Conservation (phyloP, 2,888 invertebrate species). For the Drosophila putrida region DNA sequence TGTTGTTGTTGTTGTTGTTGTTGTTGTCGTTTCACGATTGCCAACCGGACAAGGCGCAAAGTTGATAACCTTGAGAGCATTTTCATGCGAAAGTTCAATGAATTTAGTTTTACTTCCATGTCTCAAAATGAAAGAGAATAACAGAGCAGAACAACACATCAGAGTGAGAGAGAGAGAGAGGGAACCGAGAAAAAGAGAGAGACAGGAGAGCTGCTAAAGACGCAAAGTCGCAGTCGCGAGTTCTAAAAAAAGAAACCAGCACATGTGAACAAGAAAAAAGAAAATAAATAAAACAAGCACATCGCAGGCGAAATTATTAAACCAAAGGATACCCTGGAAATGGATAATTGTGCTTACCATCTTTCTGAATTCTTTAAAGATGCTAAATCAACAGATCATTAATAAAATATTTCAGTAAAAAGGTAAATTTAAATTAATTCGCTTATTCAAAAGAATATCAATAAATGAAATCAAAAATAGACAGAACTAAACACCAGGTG, state of each 20-base stretch:
- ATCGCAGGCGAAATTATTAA: background rate
- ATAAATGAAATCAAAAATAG: too few species aligned
- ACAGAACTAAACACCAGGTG: too few species aligned
- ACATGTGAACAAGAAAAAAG: conserved; percentile 49
- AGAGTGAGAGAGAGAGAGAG: conserved; percentile 3
- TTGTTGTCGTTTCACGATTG: conserved; percentile 57
- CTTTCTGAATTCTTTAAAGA: background rate
- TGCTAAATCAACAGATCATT: background rate
- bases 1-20: conserved; percentile 29
- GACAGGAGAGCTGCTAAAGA: conserved; percentile 38
- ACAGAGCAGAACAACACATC: conserved; percentile 22
- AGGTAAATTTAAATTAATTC: too few species aligned
- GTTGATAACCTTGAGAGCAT: conserved; percentile 85
- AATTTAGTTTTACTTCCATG: conserved; percentile 84
- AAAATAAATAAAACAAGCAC: conserved; percentile 20
- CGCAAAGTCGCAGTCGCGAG: conserved; percentile 53
- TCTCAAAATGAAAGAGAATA: conserved; percentile 61
- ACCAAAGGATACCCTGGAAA: background rate
- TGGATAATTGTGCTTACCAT: background rate
- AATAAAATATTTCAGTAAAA: background rate
- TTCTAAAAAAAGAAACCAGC: conserved; percentile 58
- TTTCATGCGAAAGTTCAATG: conserved; percentile 85
- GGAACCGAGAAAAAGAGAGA: conserved; percentile 12
- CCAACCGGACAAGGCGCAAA: conserved; percentile 76
- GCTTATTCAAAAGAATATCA: too few species aligned